These are phyloP conservation scores for Nautilus pompilius DNA, from an alignment of 1,140 invertebrate species.

Conservation along the genomic window DNA sequence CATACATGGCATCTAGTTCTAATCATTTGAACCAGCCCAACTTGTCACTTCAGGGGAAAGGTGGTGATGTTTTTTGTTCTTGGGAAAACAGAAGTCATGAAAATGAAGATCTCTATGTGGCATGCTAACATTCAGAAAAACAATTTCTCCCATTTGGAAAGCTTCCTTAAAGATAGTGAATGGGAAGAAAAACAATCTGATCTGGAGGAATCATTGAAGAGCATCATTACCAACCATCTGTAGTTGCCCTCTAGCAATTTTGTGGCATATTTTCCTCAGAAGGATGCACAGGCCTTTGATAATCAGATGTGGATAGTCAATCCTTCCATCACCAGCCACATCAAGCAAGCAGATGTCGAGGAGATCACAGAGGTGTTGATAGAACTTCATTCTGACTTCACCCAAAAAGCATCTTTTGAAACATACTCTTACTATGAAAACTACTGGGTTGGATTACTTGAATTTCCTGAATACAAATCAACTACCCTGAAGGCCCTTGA, in stretches of 20 bases:
- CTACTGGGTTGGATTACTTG: background rate
- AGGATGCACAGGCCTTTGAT: background rate
- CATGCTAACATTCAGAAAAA: background rate
- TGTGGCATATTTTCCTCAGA: background rate
- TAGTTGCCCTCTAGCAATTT: background rate
- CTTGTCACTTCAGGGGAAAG: background rate
- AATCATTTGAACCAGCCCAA: background rate
- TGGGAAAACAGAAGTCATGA: background rate
- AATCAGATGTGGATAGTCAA: background rate
- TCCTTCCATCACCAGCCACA: background rate
- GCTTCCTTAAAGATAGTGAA: background rate
- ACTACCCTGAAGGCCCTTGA: background rate
- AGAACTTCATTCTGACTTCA: background rate
- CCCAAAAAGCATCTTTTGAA: background rate
- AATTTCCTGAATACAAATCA: background rate
- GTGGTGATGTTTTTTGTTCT: background rate
- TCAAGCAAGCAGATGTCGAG: background rate
- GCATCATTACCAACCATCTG: background rate
- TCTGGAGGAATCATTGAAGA: background rate
- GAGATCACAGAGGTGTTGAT: background rate
- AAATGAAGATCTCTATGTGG: background rate
- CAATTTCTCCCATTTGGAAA: background rate
- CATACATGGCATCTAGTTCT: background rate
- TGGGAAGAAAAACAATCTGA: background rate
- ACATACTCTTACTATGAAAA: background rate